Evolutionary conservation across 2,888 invertebrate species (phyloP), one percentile per base, ranked within the genome.

Genomic region (Rosalia funebris): DNA sequence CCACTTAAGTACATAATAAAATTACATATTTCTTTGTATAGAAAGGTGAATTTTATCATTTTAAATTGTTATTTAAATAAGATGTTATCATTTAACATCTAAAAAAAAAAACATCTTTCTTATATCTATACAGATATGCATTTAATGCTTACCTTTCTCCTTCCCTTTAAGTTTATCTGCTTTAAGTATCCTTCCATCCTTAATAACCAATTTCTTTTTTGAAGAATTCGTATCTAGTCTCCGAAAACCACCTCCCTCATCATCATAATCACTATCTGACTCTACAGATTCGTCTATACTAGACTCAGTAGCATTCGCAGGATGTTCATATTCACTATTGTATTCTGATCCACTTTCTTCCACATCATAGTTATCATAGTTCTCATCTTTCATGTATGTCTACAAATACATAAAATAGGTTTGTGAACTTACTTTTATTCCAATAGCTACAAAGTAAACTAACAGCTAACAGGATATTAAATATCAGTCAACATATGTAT

Each of bases 151-250:
- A 76, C 77, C 77, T 72, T 77, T 76, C 60, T 73, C 76, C 73
- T 82, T 85, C 37, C 63, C 65, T 59, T 83, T 69, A 4, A 61
- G 44, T 75, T 92, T 92, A 48, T 88, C 87, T 42, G 88, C 82
- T n/a, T 89, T 89, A 16, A 91, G 84, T 2, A 91, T 89, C 71
- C 86, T 81, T 50, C 87, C 86, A 79, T 89, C 88, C 75, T 88
- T 88, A 44, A 89, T 86, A 41, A 89, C 84, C 0, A 90, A 81
- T 64, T 89, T 89, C 73, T 92, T 92, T 77, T 93, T 93, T 20
- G 88, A 88, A 73, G 80, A 80, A 41, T 83, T 83, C 31, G 83
- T 80, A 68, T 84, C 85, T 7, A 85, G 76, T 57, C 83, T 81
- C 64, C 82, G 81, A 63, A 85, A 85, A 7, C 85, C 84, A 12